phyloP scores from a whole-genome alignment of 2,797 vertebrate species.

The Onychomys leucogaster region DNA sequence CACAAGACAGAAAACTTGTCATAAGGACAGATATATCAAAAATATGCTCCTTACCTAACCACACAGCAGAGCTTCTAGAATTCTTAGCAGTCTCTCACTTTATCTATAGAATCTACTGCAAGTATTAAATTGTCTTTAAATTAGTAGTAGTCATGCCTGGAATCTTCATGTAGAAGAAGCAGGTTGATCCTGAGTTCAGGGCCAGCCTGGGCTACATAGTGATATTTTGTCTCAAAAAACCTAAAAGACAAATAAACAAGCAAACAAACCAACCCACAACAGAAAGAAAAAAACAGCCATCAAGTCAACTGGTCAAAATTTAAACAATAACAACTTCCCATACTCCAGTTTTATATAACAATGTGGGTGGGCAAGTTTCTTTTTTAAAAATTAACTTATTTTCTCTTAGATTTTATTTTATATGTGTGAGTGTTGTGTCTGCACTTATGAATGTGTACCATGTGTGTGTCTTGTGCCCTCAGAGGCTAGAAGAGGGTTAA shows the following conservation, averaged over 20 bases:
- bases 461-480: neutral
- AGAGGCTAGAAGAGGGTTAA: neutral
- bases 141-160: neutral
- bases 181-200: neutral
- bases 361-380: conserved; percentile 11
- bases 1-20: conserved; percentile 63
- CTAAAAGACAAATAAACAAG: neutral
- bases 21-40: neutral
- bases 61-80: conserved; percentile 54
- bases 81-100: conserved; percentile 15
- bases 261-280: neutral
- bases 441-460: neutral
- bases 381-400: neutral
- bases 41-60: conserved; percentile 20
- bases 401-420: neutral
- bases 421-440: neutral
- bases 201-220: neutral
- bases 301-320: neutral
- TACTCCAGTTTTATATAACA: conserved; percentile 7
- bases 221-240: neutral
- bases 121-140: conserved; percentile 48
- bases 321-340: neutral
- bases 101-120: conserved; percentile 51
- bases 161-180: neutral
- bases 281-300: neutral